phyloP scores from a whole-genome alignment of 1,140 invertebrate genomes.

The Drosophila busckii region DNA sequence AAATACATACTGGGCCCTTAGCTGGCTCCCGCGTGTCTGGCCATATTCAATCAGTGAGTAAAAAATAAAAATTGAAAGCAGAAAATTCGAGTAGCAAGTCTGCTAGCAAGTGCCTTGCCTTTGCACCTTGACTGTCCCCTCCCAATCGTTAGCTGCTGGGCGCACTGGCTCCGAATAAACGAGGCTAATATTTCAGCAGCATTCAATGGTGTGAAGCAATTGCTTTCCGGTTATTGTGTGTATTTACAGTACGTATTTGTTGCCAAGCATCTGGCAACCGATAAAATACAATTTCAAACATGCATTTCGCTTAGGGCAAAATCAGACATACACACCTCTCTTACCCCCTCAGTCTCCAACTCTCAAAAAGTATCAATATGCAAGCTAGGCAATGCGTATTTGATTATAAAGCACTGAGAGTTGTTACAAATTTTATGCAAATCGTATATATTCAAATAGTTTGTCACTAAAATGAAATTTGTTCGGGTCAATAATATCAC shows the following conservation, averaged over 20 bases:
- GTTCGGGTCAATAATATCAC: too few species aligned
- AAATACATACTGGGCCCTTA: constrained; percentile 12
- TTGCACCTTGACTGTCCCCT: constrained; percentile 8
- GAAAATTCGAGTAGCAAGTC: neutral
- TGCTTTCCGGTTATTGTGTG: constrained; percentile 58
- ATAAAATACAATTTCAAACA: constrained; percentile 59
- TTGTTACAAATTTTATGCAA: too few species aligned
- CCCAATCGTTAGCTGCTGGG: neutral
- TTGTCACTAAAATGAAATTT: too few species aligned
- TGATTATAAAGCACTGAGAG: too few species aligned
- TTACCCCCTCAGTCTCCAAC: too few species aligned
- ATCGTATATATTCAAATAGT: too few species aligned
- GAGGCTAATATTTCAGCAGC: constrained; percentile 68
- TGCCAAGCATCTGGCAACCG: constrained; percentile 45
- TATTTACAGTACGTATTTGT: constrained; percentile 49
- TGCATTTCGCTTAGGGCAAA: too few species aligned
- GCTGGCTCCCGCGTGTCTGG: constrained; percentile 10
- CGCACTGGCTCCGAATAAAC: constrained; percentile 34
- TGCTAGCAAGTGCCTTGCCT: neutral
- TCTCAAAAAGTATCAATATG: too few species aligned
- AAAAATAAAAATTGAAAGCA: constrained; percentile 1
- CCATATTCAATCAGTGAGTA: constrained; percentile 49
- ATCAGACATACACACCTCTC: too few species aligned
- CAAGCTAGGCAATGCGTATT: too few species aligned
- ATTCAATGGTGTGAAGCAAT: constrained; percentile 63